A percentile compares a stretch with the other conserved stretches of the same genome.
These are phyloP conservation scores for Panthera uncia DNA, from an alignment of 2,113 vertebrate species.

Conservation along the genomic window DNA sequence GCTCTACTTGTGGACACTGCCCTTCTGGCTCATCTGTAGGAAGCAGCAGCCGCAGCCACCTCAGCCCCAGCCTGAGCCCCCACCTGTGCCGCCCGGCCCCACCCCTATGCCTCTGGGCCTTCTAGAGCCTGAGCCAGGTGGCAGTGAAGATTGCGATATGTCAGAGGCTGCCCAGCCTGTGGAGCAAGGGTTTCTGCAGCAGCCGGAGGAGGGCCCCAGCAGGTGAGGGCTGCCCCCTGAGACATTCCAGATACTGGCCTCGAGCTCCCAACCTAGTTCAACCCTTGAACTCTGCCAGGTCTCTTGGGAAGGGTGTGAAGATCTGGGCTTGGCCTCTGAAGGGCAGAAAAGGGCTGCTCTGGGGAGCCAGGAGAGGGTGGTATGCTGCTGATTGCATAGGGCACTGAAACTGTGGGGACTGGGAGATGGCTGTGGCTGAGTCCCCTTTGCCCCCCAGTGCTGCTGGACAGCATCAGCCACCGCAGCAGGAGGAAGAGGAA, in stretches of 20 bases:
- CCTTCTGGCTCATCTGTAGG: constrained; percentile 52
- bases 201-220: constrained; percentile 70
- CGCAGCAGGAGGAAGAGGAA: constrained; percentile 79
- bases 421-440: constrained; percentile 29
- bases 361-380: not conserved
- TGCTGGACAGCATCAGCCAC: constrained; percentile 63
- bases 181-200: constrained; percentile 62
- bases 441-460: constrained; percentile 63
- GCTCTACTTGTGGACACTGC: not conserved
- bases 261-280: not conserved
- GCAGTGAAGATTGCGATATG: constrained; percentile 70
- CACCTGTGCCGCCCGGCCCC: constrained; percentile 72
- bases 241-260: not conserved
- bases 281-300: not conserved
- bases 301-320: not conserved
- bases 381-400: not conserved
- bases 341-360: not conserved
- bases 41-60: constrained; percentile 75
- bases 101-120: constrained; percentile 62
- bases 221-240: constrained; percentile 66
- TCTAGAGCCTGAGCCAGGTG: constrained; percentile 73
- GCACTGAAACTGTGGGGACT: not conserved
- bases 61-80: constrained; percentile 78
- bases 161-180: constrained; percentile 64
- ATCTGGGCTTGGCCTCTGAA: not conserved